Base-by-base conservation (phyloP, 2,113 vertebrate species). In the Lepus europaeus region DNA sequence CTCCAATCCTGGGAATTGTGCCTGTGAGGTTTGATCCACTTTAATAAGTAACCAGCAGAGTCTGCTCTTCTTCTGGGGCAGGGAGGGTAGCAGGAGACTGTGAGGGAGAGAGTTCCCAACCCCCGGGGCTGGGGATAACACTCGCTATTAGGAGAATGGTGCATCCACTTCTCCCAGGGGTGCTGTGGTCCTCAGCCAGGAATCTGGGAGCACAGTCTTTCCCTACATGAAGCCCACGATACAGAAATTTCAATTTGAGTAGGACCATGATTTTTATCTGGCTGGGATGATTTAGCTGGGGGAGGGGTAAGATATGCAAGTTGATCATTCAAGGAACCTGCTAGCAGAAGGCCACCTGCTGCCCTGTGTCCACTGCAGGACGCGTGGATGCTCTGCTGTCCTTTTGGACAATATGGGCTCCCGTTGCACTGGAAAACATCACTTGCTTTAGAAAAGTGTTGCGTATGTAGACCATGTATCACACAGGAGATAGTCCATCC, bases 101-200 rank as follows among this genome's bases (percentile, higher is more conserved):
- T 23, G 59, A 64, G 19, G 3, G 51, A 0, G 22, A 61, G 31
- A 69, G 20, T 25, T 49, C 76, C 25, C 39, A 64, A 23, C 12
- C 66, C 11, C 10, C 5, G 12, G 22, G 13, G 7, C 14, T 31
- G 1, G 36, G 0, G 1, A 10, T 53, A 12, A 45, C n/a, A 4
- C 19, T 74, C 33, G 27, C 14, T 16, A 0, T 45, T 27, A 33
- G 70, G 8, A 14, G 14, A n/a, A n/a, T 14, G 2, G 9, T 36
- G 74, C 68, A 22, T 29, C 39, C 45, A 16, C 29, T 63, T 19
- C 56, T 29, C 31, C n/a, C 64, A 20, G 14, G 23, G 45, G 39
- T 49, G 64, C 12, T 51, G 87, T 36, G 33, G 13, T 53, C 29
- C 10, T 68, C 33, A 31, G 27, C 1, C 9, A 66, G 56, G 83